Base-by-base conservation (phyloP, 2,797 vertebrate species). In the Fratercula arctica region DNA sequence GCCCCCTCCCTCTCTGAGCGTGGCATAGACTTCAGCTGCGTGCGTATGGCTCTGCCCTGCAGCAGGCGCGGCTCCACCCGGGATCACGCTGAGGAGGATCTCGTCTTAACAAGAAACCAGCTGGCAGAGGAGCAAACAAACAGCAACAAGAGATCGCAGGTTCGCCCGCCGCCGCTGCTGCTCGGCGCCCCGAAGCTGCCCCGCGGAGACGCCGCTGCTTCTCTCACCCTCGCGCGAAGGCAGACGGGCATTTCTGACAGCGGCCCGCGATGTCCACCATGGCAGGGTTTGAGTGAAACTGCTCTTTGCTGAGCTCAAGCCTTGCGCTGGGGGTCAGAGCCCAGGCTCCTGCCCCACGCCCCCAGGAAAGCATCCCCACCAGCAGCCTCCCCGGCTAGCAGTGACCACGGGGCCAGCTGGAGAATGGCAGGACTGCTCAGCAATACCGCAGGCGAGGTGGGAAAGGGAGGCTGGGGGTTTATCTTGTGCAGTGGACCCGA, bases 181-280 rank as follows among this genome's bases (percentile, higher is more conserved):
- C 75, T 50, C 2, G 1, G 56, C 50, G 2, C 67, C 64, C 70
- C 75, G 21, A 25, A 72, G 12, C 68, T 3, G 0, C 63, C 92
- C 37, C 68, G 4, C 4, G 13, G 63, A 45, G 76, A 17, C 0
- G 7, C 17, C 0, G 2, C 31, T 2, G 0, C 6, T 51, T 23
- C 59, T 33, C n/a, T 39, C 17, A 0, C 29, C 28, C 70, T 25
- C 20, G 13, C 6, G 3, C 5, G 0, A n/a, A 35, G 14, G 31
- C n/a, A 3, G 29, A 21, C 3, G 3, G 69, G 57, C 26, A 3
- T 9, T 33, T 73, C 3, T 11, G 13, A 5, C 18, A 6, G n/a
- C 13, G 3, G 33, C 56, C 17, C 3, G 1, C 0, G 3, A 5
- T 2, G 14, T 9, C 39, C 48, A 12, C 53, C 17, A 0, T 0